Base-by-base conservation (phyloP, 2,797 vertebrate genomes). In the Neoniphon sammara region DNA sequence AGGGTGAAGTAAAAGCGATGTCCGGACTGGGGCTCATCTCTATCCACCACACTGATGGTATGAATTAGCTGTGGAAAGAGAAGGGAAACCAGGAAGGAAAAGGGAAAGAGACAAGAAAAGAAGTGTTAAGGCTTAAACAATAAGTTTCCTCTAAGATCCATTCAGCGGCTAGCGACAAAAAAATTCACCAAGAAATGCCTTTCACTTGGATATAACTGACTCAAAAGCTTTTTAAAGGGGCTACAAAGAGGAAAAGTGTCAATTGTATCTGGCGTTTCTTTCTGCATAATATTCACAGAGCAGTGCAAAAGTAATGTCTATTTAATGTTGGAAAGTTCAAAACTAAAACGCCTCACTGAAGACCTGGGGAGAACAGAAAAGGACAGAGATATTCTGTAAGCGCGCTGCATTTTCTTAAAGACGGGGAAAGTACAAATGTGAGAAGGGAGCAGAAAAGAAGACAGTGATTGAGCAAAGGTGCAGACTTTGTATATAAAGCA, bases 41-140 rank as follows among this genome's bases (percentile, higher is more conserved):
- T 92, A 87, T 99, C 98, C 88, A 99, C 96, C 25, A 98, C 97
- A 0, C 98, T 99, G 93, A 99, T 96, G 66, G 96, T 99, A 93
- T 99, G 98, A 92, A 99, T 98, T 76, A 99, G 94, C 98, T 99
- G 78, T 8, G 15, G 66, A 68, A 20, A 66, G 6, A 60, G 12
- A 73, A 27, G 23, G 42, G 39, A 56, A 63, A 6, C 49, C 25
- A 39, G 15, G 58, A 27, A 78, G 25, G 58, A 42, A 36, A 21
- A 17, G 23, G 14, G 11, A 65, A 58, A 49, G 54, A 11, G 21
- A 70, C 1, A 72, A 62, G 18, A 82, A 60, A 39, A 66, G 47
- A 21, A 20, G 7, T 65, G 25, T 27, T 31, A 10, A 7, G 12
- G 15, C 17, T 57, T 18, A 34, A 54, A 60, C 20, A 62, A 2